Evolutionary conservation across 2,888 invertebrate species (phyloP).

Genomic region (Amiota communis): DNA sequence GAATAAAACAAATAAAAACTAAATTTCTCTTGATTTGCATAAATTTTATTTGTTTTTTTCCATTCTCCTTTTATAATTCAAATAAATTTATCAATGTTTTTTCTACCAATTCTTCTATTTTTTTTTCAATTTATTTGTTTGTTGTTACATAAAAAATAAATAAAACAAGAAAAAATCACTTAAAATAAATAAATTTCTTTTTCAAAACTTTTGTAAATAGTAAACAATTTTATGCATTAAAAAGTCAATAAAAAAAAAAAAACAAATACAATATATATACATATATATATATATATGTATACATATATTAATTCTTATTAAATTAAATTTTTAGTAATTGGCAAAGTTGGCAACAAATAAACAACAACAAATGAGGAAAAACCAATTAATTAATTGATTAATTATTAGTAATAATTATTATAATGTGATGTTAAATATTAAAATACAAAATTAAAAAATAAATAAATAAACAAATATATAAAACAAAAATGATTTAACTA

Average conservation of each 20-base stretch:
- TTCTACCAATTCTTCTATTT: background rate
- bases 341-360: slow-evolving; percentile 38
- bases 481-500: slow-evolving; percentile 11
- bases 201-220: slow-evolving; percentile 37
- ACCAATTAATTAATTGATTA: slow-evolving; percentile 47
- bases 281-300: too few relatives aligned
- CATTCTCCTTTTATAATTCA: background rate
- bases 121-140: background rate
- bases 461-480: slow-evolving; percentile 36
- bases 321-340: slow-evolving; percentile 53
- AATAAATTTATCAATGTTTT: background rate
- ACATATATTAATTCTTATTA: slow-evolving; percentile 57
- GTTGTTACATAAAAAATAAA: slow-evolving; percentile 13
- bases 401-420: slow-evolving; percentile 64
- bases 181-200: slow-evolving; percentile 24
- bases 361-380: slow-evolving; percentile 25
- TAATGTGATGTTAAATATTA: slow-evolving; percentile 69
- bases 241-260: background rate
- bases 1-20: too few relatives aligned
- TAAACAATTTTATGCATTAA: background rate
- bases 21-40: background rate
- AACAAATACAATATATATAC: slow-evolving; percentile 33
- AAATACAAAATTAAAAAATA: slow-evolving; percentile 31
- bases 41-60: background rate
- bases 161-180: slow-evolving; percentile 4